Evolutionary conservation across 2,113 vertebrate genomes (phyloP).

Genomic region (Thunnus maccoyii): DNA sequence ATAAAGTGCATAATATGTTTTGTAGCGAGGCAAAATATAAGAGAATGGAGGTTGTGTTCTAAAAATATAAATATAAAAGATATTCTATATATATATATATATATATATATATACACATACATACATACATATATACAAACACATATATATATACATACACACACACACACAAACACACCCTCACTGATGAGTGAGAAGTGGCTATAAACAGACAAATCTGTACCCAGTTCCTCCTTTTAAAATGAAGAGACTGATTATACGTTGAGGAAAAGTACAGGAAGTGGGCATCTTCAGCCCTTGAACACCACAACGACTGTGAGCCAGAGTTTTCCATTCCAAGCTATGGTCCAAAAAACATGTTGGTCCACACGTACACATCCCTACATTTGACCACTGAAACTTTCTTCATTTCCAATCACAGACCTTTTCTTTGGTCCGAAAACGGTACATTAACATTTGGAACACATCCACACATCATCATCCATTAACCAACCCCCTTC

Average conservation of each 20-base stretch:
- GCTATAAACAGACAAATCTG: not conserved
- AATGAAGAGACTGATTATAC: not conserved
- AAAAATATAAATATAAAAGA: no score
- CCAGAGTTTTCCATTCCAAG: not conserved
- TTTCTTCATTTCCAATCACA: constrained; percentile 16
- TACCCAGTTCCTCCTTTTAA: not conserved
- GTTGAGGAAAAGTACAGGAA: not conserved
- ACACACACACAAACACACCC: no score
- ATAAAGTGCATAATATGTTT: no score
- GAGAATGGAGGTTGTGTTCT: no score
- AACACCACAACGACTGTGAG: not conserved
- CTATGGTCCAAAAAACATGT: not conserved
- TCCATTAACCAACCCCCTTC: constrained; percentile 51
- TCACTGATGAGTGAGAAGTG: not conserved
- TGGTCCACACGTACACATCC: constrained; percentile 4
- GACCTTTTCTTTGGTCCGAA: constrained; percentile 48
- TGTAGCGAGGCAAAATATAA: no score
- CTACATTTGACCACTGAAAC: constrained; percentile 7
- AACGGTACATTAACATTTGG: constrained; percentile 76
- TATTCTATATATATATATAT: no score
- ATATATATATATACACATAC: no score
- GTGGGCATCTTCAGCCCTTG: not conserved
- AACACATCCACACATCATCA: constrained; percentile 62
- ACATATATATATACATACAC: no score
- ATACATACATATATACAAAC: no score